Base-by-base conservation (phyloP, 2,888 invertebrate genomes). In the Lissonota sp. region DNA sequence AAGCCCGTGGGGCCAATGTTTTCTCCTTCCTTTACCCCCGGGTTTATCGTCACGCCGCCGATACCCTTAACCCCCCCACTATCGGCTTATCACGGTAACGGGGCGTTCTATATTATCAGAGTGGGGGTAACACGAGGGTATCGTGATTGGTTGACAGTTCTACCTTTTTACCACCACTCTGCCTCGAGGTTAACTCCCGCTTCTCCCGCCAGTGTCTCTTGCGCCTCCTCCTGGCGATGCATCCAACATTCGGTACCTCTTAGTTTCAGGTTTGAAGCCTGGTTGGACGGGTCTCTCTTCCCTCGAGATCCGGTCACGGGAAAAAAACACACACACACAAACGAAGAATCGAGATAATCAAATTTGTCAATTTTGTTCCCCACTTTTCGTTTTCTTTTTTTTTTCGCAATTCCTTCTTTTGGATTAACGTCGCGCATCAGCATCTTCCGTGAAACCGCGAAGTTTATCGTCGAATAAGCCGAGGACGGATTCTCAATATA, bases 181-280 rank as follows among this genome's bases (percentile, higher is more conserved):
- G 4, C 53, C 49, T 3, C 44, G 62, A 42, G 40, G 51, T 84
- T 83, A 42, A 90, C 91, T 85, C 91, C 92, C 88, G 84, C 81
- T 79, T 73, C 89, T 91, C 85, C 89, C 84, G 81, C 75, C 39
- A 51, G 71, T 71, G 70, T 71, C 84, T 85, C 84, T 86, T 64
- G 91, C 90, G 88, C 90, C 91, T 91, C 92, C 91, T 90, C 91
- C 90, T 91, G 89, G 87, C 91, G 88, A 88, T 88, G 90, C 90
- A 91, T 92, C 91, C 89, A 89, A 89, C 88, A 88, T 91, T 90
- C 90, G 89, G 89, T 91, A 90, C 91, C 91, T 91, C 91, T 92
- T 92, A 92, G 92, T 92, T 92, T 92, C 92, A 92, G 92, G 92
- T 92, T 92, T 91, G 92, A 90, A 90, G 92, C 92, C 92, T 92